Evolutionary conservation across 1,140 invertebrate genomes (phyloP).

Genomic region (Augochlora pura): DNA sequence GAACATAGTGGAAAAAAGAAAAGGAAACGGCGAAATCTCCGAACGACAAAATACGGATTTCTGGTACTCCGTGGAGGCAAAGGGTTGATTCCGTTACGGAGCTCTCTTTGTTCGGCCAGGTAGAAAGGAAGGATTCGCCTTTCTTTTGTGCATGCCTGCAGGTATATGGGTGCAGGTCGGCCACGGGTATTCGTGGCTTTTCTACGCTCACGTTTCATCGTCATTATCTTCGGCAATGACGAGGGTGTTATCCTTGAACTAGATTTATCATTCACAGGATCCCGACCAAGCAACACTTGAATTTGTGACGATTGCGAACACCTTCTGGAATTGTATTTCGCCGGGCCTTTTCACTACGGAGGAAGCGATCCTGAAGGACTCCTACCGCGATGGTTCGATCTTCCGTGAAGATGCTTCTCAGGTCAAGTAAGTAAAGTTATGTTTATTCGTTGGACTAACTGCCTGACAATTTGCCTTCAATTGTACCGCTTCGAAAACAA

Average conservation of each 20-base stretch:
- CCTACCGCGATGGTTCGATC: not conserved
- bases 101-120: slow-evolving; percentile 65
- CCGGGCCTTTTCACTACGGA: not conserved
- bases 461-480: too few species aligned
- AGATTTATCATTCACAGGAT: slow-evolving; percentile 63
- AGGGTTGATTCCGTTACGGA: slow-evolving; percentile 65
- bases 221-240: slow-evolving; percentile 66
- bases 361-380: not conserved
- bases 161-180: slow-evolving; percentile 61
- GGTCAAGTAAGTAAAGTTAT: not conserved
- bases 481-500: too few species aligned
- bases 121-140: slow-evolving; percentile 57
- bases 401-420: not conserved
- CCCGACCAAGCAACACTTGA: slow-evolving; percentile 6
- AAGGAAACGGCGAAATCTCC: slow-evolving; percentile 1
- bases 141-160: slow-evolving; percentile 57
- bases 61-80: slow-evolving; percentile 20
- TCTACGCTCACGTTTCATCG: slow-evolving; percentile 51
- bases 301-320: slow-evolving; percentile 27
- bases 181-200: slow-evolving; percentile 53
- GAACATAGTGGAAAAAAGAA: not conserved
- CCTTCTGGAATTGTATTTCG: slow-evolving; percentile 22
- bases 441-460: too few species aligned
- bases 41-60: slow-evolving; percentile 40
- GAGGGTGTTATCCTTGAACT: slow-evolving; percentile 66